Evolutionary conservation across 1,140 invertebrate genomes (phyloP).

Genomic region (Lithobius niger): DNA sequence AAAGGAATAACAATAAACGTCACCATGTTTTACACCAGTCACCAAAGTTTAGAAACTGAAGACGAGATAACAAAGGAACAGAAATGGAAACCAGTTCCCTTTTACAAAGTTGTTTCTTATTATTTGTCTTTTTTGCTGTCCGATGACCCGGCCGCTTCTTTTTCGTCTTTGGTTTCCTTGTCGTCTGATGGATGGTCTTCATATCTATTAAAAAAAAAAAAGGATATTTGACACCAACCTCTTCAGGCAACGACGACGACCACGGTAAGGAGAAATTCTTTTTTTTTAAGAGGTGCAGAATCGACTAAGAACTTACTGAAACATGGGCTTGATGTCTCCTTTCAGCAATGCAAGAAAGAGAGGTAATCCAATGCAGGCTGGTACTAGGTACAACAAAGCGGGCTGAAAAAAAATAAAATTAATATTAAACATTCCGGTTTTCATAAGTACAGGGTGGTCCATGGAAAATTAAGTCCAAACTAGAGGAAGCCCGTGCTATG

Average conservation of each 20-base stretch:
- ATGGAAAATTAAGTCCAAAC: too few relatives aligned
- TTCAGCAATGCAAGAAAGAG: slow-evolving; percentile 68
- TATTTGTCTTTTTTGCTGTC: slow-evolving; percentile 1
- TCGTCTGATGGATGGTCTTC: slow-evolving; percentile 24
- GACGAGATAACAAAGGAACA: background rate
- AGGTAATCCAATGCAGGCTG: slow-evolving; percentile 83
- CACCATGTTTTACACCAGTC: too few relatives aligned
- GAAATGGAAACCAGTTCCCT: background rate
- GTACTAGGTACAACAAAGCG: slow-evolving; percentile 91
- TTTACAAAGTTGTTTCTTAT: background rate
- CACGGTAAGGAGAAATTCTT: background rate
- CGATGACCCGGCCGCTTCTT: background rate
- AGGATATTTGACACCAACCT: background rate
- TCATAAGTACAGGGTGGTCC: background rate
- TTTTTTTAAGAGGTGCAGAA: background rate
- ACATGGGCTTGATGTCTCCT: slow-evolving; percentile 80
- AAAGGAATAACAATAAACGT: too few relatives aligned
- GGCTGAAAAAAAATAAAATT: slow-evolving; percentile 47
- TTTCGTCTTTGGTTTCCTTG: slow-evolving; percentile 15
- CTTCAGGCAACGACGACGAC: background rate
- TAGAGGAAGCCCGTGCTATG: too few relatives aligned
- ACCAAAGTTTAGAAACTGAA: too few relatives aligned
- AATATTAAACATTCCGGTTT: background rate
- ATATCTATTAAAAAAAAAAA: slow-evolving; percentile 20
- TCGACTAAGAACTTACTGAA: slow-evolving; percentile 54